phyloP scores from a whole-genome alignment of 2,888 invertebrate genomes.

The Orchesellides sinensis region DNA sequence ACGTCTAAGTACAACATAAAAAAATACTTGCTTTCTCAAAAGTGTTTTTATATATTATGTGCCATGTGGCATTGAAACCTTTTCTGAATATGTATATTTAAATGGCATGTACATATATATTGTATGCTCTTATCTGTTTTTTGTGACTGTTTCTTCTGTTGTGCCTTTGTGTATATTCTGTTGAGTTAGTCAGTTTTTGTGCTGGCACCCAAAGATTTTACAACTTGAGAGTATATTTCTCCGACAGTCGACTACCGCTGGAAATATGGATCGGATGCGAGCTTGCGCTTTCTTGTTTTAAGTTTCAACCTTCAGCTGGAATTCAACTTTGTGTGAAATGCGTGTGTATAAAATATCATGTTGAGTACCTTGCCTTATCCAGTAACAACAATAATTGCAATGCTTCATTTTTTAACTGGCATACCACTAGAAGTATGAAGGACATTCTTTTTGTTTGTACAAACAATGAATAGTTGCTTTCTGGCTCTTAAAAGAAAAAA shows the following conservation, averaged over 20 bases:
- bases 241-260: not conserved
- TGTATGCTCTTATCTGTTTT: not conserved
- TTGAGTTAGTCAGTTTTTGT: not conserved
- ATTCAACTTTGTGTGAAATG: constrained; percentile 18
- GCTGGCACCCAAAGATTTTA: not conserved
- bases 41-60: no score
- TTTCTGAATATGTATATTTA: no score
- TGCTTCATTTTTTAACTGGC: no score
- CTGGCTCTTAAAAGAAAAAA: no score
- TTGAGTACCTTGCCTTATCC: not conserved
- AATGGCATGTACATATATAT: no score
- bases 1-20: not conserved
- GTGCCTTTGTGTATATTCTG: not conserved
- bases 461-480: no score
- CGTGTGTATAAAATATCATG: not conserved
- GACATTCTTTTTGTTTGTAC: no score
- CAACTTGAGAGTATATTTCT: not conserved
- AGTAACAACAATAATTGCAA: no score
- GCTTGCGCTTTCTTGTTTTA: constrained; percentile 26
- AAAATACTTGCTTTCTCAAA: not conserved
- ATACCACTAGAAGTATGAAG: no score
- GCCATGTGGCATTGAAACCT: no score
- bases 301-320: not conserved
- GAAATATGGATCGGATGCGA: constrained; percentile 2
- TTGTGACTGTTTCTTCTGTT: not conserved